Conservation (phyloP, 2,113 vertebrate genomes). For the Scopus umbretta region DNA sequence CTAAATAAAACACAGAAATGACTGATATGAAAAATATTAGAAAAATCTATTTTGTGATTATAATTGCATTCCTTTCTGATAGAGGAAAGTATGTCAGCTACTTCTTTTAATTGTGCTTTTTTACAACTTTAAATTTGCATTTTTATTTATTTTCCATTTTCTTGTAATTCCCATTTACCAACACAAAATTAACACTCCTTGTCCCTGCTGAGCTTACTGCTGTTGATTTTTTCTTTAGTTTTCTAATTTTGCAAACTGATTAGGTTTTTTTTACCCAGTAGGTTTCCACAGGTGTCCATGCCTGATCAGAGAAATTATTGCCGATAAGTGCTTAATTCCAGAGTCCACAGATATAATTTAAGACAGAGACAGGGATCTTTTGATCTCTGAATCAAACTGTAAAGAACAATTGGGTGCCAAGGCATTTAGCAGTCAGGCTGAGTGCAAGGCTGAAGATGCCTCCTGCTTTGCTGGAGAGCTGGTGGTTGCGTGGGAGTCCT, state of each 20-base stretch:
- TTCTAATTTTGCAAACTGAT: not conserved
- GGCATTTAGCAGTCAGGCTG: not conserved
- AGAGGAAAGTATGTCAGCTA: not conserved
- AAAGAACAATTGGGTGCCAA: not conserved
- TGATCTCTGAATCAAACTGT: not conserved
- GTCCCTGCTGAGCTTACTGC: not conserved
- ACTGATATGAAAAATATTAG: not conserved
- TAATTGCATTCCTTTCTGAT: not conserved
- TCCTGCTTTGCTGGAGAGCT: not conserved
- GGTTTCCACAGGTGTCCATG: not conserved
- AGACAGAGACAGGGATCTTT: not conserved
- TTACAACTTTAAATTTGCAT: conserved; percentile 4
- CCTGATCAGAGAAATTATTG: not conserved
- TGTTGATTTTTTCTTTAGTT: not conserved
- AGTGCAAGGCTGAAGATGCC: not conserved
- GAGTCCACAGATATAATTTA: not conserved
- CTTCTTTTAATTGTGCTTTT: conserved; percentile 2
- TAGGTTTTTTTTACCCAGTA: not conserved
- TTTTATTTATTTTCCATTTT: conserved; percentile 37
- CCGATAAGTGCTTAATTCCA: not conserved
- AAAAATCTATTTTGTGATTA: not conserved
- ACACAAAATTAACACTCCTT: conserved; percentile 8
- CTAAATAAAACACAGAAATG: not conserved
- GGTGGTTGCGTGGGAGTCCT: not conserved
- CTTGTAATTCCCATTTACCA: conserved; percentile 18